These are phyloP conservation scores for Girardinus metallicus DNA, from an alignment of 2,797 vertebrate species.

Conservation along the genomic window DNA sequence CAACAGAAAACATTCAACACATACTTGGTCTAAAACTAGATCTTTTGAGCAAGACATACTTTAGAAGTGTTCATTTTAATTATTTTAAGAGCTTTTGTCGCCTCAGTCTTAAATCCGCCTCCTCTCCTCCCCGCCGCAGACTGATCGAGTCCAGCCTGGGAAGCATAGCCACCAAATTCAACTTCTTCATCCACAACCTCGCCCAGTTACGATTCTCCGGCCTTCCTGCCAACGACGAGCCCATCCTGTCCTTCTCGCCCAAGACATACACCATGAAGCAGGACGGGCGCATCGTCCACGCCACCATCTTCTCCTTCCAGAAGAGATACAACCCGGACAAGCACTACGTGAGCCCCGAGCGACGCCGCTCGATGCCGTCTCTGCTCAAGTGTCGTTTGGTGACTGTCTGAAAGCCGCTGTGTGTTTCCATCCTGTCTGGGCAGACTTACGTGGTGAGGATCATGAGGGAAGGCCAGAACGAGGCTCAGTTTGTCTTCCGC, in stretches of 20 bases:
- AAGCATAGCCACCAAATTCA: conserved; percentile 97
- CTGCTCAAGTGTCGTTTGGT: accelerated
- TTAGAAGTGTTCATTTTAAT: not conserved
- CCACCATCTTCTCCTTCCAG: conserved; percentile 95
- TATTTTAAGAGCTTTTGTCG: not conserved
- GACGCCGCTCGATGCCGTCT: not conserved
- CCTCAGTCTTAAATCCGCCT: not conserved
- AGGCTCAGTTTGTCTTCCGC: conserved; percentile 93
- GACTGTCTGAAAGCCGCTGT: not conserved
- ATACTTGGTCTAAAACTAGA: not conserved
- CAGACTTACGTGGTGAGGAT: conserved; percentile 95
- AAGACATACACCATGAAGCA: conserved; percentile 94
- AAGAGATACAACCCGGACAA: conserved; percentile 99
- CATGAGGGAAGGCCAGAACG: conserved; percentile 89
- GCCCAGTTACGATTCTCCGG: conserved; percentile 97
- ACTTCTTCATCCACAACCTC: conserved; percentile 99
- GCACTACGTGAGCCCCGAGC: conserved; percentile 87
- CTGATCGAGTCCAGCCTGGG: conserved; percentile 97
- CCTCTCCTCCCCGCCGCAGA: conserved; percentile 64
- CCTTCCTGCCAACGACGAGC: conserved; percentile 93
- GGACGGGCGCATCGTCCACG: conserved; percentile 91
- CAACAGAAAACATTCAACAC: not conserved
- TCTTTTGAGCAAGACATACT: not conserved
- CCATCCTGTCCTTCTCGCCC: conserved; percentile 94
- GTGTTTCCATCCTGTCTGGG: conserved; percentile 32